Evolutionary conservation across 2,113 vertebrate species (phyloP).

Genomic region (Saiga tatarica): DNA sequence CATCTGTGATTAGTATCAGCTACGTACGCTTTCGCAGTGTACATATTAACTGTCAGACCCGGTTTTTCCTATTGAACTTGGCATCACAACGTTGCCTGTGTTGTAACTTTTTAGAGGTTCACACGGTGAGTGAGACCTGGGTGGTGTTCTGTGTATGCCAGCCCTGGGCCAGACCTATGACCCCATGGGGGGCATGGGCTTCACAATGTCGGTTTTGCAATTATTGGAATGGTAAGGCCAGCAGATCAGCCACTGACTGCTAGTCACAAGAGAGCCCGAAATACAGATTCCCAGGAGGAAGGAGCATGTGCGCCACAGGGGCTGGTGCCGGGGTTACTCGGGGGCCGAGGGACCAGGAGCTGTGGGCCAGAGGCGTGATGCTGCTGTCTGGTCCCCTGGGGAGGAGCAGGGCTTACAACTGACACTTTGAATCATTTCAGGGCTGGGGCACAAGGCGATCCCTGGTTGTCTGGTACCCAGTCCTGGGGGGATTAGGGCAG

Average conservation of each 20-base stretch:
- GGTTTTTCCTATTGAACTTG: background rate
- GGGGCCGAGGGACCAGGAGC: fast-evolving
- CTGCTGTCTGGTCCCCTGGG: background rate
- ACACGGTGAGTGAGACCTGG: fast-evolving
- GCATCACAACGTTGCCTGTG: background rate
- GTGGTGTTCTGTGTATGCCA: fast-evolving
- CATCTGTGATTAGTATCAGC: too few species aligned
- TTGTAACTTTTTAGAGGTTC: background rate
- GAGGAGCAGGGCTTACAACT: too few species aligned
- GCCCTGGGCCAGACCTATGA: fast-evolving
- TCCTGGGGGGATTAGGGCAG: background rate
- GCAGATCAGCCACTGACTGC: too few species aligned
- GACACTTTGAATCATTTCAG: background rate
- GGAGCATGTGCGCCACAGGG: fast-evolving
- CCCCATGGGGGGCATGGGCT: fast-evolving
- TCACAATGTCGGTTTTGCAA: fast-evolving
- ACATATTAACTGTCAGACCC: background rate
- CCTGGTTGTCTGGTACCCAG: background rate
- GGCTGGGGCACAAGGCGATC: background rate
- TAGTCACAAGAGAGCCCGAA: background rate
- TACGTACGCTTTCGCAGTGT: background rate
- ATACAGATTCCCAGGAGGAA: background rate
- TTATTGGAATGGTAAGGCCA: background rate
- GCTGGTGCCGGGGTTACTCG: fast-evolving
- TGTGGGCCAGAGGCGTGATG: too few species aligned